A percentile compares a stretch with the other conserved stretches of the same genome.
These are phyloP conservation scores for Craseonycteris thonglongyai DNA, from an alignment of 2,113 vertebrate species.

Conservation along the genomic window DNA sequence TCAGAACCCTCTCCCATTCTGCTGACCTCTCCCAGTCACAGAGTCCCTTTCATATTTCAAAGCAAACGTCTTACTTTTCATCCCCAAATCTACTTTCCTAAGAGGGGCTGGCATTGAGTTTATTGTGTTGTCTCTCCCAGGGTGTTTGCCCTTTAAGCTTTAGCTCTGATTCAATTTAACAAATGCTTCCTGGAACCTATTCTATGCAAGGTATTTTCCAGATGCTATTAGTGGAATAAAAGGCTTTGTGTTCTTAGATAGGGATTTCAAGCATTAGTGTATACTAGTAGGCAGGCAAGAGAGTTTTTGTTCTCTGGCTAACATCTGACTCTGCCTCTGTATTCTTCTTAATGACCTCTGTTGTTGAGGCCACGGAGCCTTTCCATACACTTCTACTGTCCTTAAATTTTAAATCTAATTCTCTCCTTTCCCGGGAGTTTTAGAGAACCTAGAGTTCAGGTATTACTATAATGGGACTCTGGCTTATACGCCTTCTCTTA, in stretches of 20 bases:
- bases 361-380: background rate
- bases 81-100: background rate
- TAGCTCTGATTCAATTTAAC: slow-evolving; percentile 6
- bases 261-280: background rate
- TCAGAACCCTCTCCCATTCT: background rate
- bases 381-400: background rate
- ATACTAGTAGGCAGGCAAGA: background rate
- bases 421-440: background rate
- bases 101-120: background rate
- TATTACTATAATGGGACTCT: background rate
- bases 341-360: background rate
- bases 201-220: background rate
- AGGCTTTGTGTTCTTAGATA: background rate
- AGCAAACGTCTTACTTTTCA: background rate
- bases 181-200: background rate
- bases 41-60: background rate
- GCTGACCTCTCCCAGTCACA: background rate
- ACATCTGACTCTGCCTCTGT: background rate
- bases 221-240: background rate
- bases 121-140: background rate
- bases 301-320: background rate
- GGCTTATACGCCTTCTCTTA: background rate
- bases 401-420: background rate
- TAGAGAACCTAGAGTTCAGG: background rate
- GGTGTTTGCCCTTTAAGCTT: background rate